Percentiles rank a stretch among this genome's conserved stretches.
phyloP scores from a whole-genome alignment of 30 jellyfish, hydroid and myxozoan species.

The Phacellophora camtschatica region DNA sequence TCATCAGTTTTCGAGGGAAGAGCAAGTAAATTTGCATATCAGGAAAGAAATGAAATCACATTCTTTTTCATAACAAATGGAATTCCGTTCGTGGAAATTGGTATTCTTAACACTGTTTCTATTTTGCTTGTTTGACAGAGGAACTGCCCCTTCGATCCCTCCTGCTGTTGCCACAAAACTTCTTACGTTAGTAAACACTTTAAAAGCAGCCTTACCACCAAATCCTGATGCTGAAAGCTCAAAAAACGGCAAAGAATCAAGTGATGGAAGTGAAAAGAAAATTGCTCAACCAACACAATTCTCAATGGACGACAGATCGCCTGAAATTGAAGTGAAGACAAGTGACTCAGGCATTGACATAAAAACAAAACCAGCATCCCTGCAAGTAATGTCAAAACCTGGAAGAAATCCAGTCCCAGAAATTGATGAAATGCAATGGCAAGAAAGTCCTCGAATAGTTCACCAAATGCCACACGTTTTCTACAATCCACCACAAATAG shows the following conservation, averaged over 20 bases:
- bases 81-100: too few species aligned
- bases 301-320: conserved; percentile 69
- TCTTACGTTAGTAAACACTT: neutral
- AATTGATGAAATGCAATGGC: neutral
- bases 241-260: neutral
- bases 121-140: neutral
- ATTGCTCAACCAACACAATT: conserved; percentile 61
- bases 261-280: neutral
- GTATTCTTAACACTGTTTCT: too few species aligned
- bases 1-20: too few species aligned
- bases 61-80: too few species aligned
- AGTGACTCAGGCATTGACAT: conserved; percentile 51
- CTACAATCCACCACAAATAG: conserved; percentile 22
- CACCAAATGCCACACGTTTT: conserved; percentile 27
- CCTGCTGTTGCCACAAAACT: conserved; percentile 15
- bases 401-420: neutral
- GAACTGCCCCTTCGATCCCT: neutral
- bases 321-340: conserved; percentile 62
- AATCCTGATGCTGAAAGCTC: neutral
- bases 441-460: neutral
- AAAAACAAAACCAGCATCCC: conserved; percentile 55
- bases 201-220: conserved; percentile 16
- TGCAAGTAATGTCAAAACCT: conserved; percentile 47
- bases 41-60: too few species aligned
- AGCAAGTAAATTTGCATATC: too few species aligned